phyloP scores from a whole-genome alignment of 2,113 vertebrate genomes.

The Miniopterus natalensis region DNA sequence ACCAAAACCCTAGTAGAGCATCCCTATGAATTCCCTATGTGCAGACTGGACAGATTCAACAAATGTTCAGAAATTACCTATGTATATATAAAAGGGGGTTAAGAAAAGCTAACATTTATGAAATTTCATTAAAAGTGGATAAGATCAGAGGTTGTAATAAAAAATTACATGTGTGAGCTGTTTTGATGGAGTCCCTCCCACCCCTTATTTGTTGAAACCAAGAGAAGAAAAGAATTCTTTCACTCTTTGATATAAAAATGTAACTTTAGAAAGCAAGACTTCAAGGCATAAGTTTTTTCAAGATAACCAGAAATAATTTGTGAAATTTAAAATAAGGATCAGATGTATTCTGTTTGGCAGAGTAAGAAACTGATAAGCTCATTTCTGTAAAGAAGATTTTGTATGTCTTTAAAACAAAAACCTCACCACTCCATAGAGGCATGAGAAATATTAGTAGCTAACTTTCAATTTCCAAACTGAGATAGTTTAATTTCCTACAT shows the following conservation, averaged over 20 bases:
- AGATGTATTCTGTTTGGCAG: slow-evolving; percentile 31
- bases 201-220: not conserved
- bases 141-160: not conserved
- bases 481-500: not conserved
- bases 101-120: slow-evolving; percentile 31
- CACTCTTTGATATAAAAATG: not conserved
- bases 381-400: slow-evolving; percentile 53
- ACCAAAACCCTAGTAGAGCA: not conserved
- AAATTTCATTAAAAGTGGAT: slow-evolving; percentile 49
- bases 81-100: not conserved
- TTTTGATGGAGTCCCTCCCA: not conserved
- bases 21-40: not conserved
- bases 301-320: slow-evolving; percentile 19
- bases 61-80: not conserved
- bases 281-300: not conserved
- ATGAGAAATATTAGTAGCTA: not conserved
- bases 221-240: slow-evolving; percentile 27
- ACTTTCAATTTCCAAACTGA: slow-evolving; percentile 33
- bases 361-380: not conserved
- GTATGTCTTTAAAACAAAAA: slow-evolving; percentile 44
- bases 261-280: not conserved
- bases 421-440: not conserved
- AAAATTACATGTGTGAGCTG: not conserved
- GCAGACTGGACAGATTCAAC: not conserved
- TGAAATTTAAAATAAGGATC: slow-evolving; percentile 54